Evolutionary conservation across 2,797 vertebrate genomes (phyloP).

Genomic region (Pseudocheirus occidentalis): DNA sequence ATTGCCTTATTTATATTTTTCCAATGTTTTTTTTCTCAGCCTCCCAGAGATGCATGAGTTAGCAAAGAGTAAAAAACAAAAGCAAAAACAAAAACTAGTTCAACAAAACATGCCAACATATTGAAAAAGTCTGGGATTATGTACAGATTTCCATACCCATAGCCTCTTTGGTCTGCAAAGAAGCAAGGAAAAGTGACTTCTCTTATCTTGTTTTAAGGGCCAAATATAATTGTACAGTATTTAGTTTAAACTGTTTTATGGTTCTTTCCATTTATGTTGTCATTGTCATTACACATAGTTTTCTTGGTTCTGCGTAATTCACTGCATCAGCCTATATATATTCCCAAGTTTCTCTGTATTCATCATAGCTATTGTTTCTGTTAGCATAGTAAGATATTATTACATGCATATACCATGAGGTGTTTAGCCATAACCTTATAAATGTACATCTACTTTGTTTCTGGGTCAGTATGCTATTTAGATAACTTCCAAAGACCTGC

Average conservation of each 20-base stretch:
- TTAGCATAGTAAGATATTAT: neutral
- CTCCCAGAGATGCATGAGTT: neutral
- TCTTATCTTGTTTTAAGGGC: neutral
- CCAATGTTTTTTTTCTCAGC: neutral
- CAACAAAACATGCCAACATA: neutral
- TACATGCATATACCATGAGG: neutral
- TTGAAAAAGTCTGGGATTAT: neutral
- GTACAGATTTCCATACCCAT: neutral
- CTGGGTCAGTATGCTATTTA: neutral
- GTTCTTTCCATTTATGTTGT: neutral
- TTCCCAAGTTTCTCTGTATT: neutral
- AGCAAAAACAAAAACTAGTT: neutral
- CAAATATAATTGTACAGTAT: neutral
- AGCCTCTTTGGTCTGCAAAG: neutral
- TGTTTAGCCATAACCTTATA: neutral
- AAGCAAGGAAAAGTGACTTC: neutral
- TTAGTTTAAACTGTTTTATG: neutral
- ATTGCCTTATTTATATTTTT: neutral
- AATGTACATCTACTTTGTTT: neutral
- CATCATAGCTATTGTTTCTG: neutral
- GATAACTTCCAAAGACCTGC: neutral
- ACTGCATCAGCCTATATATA: neutral
- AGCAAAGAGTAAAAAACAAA: neutral
- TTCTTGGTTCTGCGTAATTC: neutral
- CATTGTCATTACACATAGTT: neutral